These are phyloP conservation scores for Acrobasis consociella DNA, from an alignment of 2,888 invertebrate species.

Conservation along the genomic window DNA sequence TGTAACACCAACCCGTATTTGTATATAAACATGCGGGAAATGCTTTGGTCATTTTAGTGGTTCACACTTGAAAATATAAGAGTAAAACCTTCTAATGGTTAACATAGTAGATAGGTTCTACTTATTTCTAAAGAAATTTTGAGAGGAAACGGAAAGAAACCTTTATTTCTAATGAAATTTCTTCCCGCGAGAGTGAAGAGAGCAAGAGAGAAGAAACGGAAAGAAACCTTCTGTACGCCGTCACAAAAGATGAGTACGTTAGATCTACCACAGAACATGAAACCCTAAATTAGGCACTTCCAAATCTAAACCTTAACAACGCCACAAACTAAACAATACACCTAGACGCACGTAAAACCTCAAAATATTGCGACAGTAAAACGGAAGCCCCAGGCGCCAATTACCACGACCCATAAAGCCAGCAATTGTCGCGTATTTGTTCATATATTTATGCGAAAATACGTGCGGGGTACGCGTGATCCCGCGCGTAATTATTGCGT, in stretches of 20 bases:
- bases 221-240: too few species aligned
- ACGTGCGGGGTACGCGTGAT: slow-evolving; percentile 70
- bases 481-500: slow-evolving; percentile 79
- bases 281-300: not conserved
- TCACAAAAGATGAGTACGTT: not conserved
- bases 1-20: too few species aligned
- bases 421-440: slow-evolving; percentile 70
- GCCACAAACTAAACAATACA: slow-evolving; percentile 23
- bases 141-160: too few species aligned
- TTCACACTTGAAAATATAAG: too few species aligned
- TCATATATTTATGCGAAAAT: slow-evolving; percentile 72
- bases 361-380: slow-evolving; percentile 39
- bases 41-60: too few species aligned
- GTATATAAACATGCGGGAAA: too few species aligned
- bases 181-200: too few species aligned
- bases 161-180: too few species aligned
- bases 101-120: too few species aligned
- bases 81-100: too few species aligned
- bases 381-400: slow-evolving; percentile 53
- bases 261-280: not conserved
- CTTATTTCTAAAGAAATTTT: too few species aligned
- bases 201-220: too few species aligned
- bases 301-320: slow-evolving; percentile 16
- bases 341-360: slow-evolving; percentile 23
- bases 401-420: slow-evolving; percentile 54